phyloP scores from a whole-genome alignment of 2,113 vertebrate species.

The Pseudorasbora parva region DNA sequence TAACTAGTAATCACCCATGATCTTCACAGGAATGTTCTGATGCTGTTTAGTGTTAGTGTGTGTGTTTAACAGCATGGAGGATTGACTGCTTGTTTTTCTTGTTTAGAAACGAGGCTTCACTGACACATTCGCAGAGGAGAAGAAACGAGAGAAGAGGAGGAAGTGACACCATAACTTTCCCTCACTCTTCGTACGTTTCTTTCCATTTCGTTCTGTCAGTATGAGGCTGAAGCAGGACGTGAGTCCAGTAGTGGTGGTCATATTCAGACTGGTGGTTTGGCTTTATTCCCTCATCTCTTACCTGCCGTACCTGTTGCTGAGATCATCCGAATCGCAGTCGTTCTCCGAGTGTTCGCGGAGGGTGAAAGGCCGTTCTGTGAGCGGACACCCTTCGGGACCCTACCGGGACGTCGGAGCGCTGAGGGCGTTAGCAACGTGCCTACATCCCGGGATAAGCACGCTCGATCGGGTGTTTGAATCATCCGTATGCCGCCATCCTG shows the following conservation, averaged over 20 bases:
- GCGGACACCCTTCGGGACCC: slow-evolving; percentile 77
- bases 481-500: slow-evolving; percentile 78
- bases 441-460: slow-evolving; percentile 86
- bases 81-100: not conserved
- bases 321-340: slow-evolving; percentile 61
- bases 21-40: not conserved
- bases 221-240: slow-evolving; percentile 92
- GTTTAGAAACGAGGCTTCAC: not conserved
- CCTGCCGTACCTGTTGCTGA: slow-evolving; percentile 85
- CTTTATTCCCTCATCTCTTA: slow-evolving; percentile 85
- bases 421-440: slow-evolving; percentile 74
- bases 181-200: not conserved
- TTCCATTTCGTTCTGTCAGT: slow-evolving; percentile 36
- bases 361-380: slow-evolving; percentile 81
- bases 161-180: not conserved
- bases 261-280: slow-evolving; percentile 85
- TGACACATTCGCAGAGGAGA: not conserved
- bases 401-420: slow-evolving; percentile 84
- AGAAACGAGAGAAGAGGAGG: not conserved
- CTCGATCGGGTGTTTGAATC: slow-evolving; percentile 88
- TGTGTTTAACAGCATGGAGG: not conserved
- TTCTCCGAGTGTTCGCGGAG: slow-evolving; percentile 77
- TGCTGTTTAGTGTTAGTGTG: not conserved
- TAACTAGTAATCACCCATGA: not conserved
- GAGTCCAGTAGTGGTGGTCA: slow-evolving; percentile 84